These are phyloP conservation scores for Xiphorhynchus erythropygius DNA, from an alignment of 2,797 vertebrate genomes.

Conservation along the genomic window DNA sequence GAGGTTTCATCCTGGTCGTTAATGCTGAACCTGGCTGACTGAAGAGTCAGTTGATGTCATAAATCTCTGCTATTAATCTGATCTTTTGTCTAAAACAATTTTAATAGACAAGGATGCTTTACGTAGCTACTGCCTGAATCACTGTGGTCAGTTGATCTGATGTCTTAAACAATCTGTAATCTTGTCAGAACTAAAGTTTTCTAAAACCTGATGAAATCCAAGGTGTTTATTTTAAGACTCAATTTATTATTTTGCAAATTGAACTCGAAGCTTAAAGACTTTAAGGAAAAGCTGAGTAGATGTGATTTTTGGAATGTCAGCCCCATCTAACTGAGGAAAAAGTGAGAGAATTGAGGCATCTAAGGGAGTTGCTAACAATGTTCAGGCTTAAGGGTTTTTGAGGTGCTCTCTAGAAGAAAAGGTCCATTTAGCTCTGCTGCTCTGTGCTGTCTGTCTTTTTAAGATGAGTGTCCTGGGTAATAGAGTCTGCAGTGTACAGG, in stretches of 20 bases:
- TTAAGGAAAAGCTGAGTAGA: not conserved
- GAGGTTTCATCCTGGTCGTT: not conserved
- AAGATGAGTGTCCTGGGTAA: not conserved
- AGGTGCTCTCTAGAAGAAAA: not conserved
- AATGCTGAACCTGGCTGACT: not conserved
- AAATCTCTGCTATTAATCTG: constrained; percentile 1
- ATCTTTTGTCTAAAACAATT: not conserved
- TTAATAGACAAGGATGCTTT: constrained; percentile 2
- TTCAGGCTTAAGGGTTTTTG: not conserved
- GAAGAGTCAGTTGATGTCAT: not conserved
- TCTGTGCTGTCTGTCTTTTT: not conserved
- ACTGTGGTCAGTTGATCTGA: not conserved
- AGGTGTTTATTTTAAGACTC: not conserved
- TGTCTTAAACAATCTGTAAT: not conserved
- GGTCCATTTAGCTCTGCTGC: not conserved
- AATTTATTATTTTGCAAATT: not conserved
- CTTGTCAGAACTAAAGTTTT: not conserved
- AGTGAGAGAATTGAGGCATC: not conserved
- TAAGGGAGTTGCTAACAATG: not conserved
- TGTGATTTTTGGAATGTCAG: not conserved
- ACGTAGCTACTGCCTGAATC: constrained; percentile 13
- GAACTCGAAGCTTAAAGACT: not conserved
- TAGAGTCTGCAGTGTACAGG: not conserved
- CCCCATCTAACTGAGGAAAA: not conserved
- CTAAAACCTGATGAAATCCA: not conserved